These are phyloP conservation scores for Polypedilum vanderplanki DNA, from an alignment of 1,140 invertebrate species.

Conservation along the genomic window DNA sequence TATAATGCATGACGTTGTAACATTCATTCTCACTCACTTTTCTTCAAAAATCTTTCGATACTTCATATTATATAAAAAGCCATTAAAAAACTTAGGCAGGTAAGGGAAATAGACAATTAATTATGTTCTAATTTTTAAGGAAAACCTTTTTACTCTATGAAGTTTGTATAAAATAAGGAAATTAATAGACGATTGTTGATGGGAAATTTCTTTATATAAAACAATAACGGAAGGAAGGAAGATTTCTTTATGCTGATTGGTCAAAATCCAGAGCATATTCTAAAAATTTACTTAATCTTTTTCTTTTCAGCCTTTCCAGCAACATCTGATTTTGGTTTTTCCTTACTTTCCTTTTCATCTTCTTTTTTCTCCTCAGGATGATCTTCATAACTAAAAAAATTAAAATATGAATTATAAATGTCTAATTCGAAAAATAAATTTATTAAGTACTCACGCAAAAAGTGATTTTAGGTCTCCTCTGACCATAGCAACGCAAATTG, in stretches of 20 bases:
- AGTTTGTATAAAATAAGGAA: no score
- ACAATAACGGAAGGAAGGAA: background rate
- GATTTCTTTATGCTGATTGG: background rate
- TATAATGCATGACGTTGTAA: no score
- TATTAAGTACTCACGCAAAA: conserved; percentile 68
- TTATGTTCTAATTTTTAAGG: no score
- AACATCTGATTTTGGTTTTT: conserved; percentile 33
- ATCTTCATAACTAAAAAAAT: conserved; percentile 54
- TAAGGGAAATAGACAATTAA: no score
- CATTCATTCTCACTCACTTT: no score
- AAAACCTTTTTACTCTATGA: no score
- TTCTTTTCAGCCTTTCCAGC: background rate
- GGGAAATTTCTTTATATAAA: background rate
- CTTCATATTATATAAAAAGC: no score
- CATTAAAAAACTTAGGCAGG: no score
- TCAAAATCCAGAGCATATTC: background rate
- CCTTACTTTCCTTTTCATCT: conserved; percentile 44
- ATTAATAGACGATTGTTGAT: background rate
- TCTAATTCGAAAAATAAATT: conserved; percentile 22
- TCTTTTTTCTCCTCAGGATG: conserved; percentile 50
- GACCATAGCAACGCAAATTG: conserved; percentile 75
- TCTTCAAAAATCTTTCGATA: no score
- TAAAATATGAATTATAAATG: conserved; percentile 22
- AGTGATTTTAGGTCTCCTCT: conserved; percentile 86
- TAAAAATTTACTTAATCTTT: background rate